Evolutionary conservation across 53 echinoderm and acorn worm species (phyloP).

Genomic region (Paracentrotus lividus): DNA sequence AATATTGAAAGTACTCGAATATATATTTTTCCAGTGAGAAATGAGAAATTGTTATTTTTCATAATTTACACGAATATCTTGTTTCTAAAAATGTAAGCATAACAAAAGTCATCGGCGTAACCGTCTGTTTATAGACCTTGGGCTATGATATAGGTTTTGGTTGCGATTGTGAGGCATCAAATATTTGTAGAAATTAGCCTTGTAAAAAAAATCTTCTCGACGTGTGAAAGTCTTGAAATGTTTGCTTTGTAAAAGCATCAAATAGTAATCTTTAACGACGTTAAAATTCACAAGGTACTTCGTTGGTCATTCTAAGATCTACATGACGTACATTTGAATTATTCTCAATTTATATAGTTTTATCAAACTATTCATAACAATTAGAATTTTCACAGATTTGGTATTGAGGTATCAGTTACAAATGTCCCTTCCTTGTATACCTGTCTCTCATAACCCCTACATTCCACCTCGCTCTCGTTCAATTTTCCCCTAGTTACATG

Average conservation of each 20-base stretch:
- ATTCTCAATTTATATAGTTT: too few relatives aligned
- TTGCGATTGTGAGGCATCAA: constrained; percentile 2
- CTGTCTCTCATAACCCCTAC: not conserved
- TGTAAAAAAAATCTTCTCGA: not conserved
- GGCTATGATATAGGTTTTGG: constrained; percentile 19
- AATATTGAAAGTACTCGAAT: too few relatives aligned
- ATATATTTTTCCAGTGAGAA: too few relatives aligned
- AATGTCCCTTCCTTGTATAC: not conserved
- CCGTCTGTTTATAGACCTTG: not conserved
- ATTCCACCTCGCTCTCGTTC: not conserved
- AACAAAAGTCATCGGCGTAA: constrained; percentile 23
- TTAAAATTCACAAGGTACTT: too few relatives aligned
- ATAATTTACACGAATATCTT: constrained; percentile 59
- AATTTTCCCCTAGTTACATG: not conserved
- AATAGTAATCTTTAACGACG: too few relatives aligned
- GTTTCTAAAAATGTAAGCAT: not conserved
- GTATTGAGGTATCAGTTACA: too few relatives aligned
- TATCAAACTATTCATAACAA: too few relatives aligned
- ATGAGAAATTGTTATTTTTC: constrained; percentile 41
- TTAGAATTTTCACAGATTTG: too few relatives aligned
- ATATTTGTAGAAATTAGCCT: constrained; percentile 46
- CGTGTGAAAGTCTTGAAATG: not conserved
- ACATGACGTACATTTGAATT: too few relatives aligned
- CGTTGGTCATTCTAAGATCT: too few relatives aligned
- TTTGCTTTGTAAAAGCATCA: too few relatives aligned